Percentiles rank a stretch among this genome's conserved stretches.
phyloP scores from a whole-genome alignment of 2,113 vertebrate species.

The Orycteropus afer region DNA sequence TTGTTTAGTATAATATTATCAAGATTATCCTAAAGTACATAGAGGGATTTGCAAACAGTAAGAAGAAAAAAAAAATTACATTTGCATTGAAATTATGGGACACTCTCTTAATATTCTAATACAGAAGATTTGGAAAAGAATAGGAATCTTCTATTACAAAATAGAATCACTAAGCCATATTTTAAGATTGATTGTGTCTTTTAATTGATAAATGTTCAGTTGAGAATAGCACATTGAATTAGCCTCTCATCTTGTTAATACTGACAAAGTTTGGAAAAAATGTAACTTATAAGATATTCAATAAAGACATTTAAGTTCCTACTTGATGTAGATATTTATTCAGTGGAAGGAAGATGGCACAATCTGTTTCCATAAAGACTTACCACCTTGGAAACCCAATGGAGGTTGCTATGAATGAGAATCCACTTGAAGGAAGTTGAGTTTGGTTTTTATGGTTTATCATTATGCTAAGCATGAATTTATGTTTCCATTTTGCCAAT shows the following conservation, averaged over 20 bases:
- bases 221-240: neutral
- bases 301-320: too few species aligned
- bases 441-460: too few species aligned
- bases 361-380: too few species aligned
- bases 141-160: neutral
- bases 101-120: neutral
- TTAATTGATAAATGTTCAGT: neutral
- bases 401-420: neutral
- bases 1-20: neutral
- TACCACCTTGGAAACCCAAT: too few species aligned
- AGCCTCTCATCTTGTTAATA: neutral
- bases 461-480: neutral
- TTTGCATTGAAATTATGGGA: neutral
- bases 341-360: too few species aligned
- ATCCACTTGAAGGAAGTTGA: neutral
- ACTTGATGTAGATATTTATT: too few species aligned
- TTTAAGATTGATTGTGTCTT: neutral
- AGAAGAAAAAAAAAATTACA: neutral
- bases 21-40: neutral
- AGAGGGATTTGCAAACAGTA: neutral
- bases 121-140: neutral
- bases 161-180: neutral
- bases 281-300: neutral
- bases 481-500: neutral
- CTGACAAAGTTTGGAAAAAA: neutral